These are phyloP conservation scores for Tonatia bakeri DNA, from an alignment of 2,113 vertebrate species.

Conservation along the genomic window DNA sequence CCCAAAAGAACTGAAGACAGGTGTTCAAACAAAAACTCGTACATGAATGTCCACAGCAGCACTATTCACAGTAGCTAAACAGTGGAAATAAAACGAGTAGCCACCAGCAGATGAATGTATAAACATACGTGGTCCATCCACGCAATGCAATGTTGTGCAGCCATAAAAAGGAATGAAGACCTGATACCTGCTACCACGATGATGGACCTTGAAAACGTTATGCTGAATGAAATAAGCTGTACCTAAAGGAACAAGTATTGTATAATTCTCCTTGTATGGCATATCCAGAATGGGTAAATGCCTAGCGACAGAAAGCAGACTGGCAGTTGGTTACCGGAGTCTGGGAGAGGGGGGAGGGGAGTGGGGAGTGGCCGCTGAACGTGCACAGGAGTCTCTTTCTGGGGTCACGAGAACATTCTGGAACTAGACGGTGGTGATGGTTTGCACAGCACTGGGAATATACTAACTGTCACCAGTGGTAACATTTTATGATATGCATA, in stretches of 20 bases:
- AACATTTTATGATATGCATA: background rate
- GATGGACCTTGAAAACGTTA: background rate
- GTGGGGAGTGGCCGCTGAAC: background rate
- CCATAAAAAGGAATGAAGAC: background rate
- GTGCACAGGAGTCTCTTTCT: background rate
- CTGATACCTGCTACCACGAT: no score
- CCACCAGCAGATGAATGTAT: no score
- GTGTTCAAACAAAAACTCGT: background rate
- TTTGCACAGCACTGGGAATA: background rate
- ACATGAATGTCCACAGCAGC: background rate
- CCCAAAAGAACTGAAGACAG: background rate
- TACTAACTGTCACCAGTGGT: background rate
- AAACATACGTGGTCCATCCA: no score
- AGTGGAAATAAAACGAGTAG: background rate
- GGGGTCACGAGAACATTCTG: background rate
- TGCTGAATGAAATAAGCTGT: background rate
- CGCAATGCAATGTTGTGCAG: no score
- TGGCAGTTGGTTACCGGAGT: background rate
- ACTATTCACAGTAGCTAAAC: background rate
- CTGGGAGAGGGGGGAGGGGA: no score
- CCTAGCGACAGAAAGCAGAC: background rate
- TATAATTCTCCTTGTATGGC: background rate
- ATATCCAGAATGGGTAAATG: background rate
- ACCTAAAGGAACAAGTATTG: background rate
- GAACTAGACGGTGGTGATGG: background rate